Percentiles rank a stretch among this genome's conserved stretches.
These are phyloP conservation scores for Phyto melanocephala DNA, from an alignment of 2,888 invertebrate genomes.

Conservation along the genomic window DNA sequence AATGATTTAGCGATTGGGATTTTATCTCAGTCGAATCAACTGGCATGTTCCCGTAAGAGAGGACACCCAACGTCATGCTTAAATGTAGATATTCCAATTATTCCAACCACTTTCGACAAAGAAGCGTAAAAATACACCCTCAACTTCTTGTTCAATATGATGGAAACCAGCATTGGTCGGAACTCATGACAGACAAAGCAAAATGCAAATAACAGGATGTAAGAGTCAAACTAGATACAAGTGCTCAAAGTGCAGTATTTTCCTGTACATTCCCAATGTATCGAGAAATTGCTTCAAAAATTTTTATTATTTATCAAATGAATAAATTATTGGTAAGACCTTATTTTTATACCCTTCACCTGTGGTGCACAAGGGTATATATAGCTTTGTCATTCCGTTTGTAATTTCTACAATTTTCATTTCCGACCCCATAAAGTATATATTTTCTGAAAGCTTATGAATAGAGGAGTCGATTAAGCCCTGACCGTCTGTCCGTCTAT, in stretches of 20 bases:
- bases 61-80: constrained; percentile 14
- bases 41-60: constrained; percentile 30
- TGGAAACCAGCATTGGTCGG: constrained; percentile 23
- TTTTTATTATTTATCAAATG: too few species aligned
- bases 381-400: too few species aligned
- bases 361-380: too few species aligned
- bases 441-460: too few species aligned
- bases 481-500: too few species aligned
- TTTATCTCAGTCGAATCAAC: constrained; percentile 22
- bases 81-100: neutral
- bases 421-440: too few species aligned
- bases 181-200: neutral
- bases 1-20: too few species aligned
- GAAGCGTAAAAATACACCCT: neutral
- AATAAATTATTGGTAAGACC: too few species aligned
- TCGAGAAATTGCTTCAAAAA: constrained; percentile 12
- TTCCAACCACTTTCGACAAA: constrained; percentile 17
- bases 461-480: too few species aligned
- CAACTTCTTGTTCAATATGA: constrained; percentile 12
- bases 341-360: too few species aligned
- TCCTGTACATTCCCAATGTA: constrained; percentile 25
- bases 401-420: too few species aligned
- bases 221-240: constrained; percentile 15
- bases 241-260: constrained; percentile 14
- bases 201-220: constrained; percentile 12